Conservation (phyloP, 2,888 invertebrate species). For the Amphipyra berbera region DNA sequence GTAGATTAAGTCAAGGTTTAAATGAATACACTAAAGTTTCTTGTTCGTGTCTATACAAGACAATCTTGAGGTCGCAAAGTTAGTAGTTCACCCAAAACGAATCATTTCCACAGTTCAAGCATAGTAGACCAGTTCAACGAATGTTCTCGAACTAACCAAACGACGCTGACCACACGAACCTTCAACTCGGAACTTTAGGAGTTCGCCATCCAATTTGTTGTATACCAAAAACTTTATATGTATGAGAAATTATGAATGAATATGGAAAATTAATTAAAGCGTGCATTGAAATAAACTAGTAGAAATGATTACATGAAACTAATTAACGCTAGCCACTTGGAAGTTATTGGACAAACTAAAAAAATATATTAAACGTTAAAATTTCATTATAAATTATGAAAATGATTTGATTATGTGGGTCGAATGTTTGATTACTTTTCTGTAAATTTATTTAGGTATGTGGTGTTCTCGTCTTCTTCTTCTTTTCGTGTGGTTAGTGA, state of each 20-base stretch:
- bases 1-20: not conserved
- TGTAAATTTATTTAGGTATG: not conserved
- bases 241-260: conserved; percentile 37
- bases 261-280: conserved; percentile 48
- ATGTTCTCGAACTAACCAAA: conserved; percentile 24
- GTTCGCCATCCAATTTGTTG: conserved; percentile 28
- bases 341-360: conserved; percentile 33
- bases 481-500: no score
- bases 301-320: conserved; percentile 52
- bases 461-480: not conserved
- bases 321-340: conserved; percentile 51
- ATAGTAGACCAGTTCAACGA: conserved; percentile 22
- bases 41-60: conserved; percentile 4
- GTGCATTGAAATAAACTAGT: conserved; percentile 45
- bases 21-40: not conserved
- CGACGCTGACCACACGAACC: conserved; percentile 39
- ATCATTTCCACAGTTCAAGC: conserved; percentile 25
- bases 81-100: conserved; percentile 15
- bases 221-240: conserved; percentile 28
- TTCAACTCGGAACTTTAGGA: conserved; percentile 30
- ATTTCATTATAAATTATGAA: conserved; percentile 15
- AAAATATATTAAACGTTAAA: conserved; percentile 37
- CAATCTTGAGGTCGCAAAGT: conserved; percentile 18
- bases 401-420: conserved; percentile 15
- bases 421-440: not conserved